A percentile compares a stretch with the other conserved stretches of the same genome.
phyloP scores from a whole-genome alignment of 2,888 invertebrate species.

The Eupithecia inturbata region DNA sequence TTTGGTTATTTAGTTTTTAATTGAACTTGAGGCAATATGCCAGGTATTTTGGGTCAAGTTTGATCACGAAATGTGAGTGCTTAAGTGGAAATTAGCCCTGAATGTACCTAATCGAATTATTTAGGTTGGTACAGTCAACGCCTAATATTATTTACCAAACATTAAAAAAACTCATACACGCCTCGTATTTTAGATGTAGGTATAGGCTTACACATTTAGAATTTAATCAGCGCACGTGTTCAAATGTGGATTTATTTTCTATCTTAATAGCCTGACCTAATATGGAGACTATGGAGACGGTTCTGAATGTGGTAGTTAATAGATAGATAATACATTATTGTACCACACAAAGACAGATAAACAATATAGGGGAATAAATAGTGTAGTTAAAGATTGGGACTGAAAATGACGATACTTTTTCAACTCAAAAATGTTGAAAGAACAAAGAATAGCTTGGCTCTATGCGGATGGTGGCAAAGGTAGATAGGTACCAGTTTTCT shows the following conservation, averaged over 20 bases:
- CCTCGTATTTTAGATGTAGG: not conserved
- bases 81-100: slow-evolving; percentile 2
- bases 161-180: not conserved
- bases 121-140: not conserved
- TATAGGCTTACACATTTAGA: not conserved
- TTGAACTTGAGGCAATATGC: slow-evolving; percentile 9
- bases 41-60: slow-evolving; percentile 9
- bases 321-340: no score
- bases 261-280: no score
- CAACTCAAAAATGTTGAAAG: not conserved
- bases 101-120: not conserved
- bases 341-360: no score
- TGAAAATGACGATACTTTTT: no score
- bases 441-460: not conserved
- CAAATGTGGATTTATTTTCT: no score
- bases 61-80: slow-evolving; percentile 1
- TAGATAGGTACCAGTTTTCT: not conserved
- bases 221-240: no score
- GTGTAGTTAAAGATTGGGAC: no score
- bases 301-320: no score
- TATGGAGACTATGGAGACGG: no score
- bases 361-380: no score
- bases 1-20: slow-evolving; percentile 26
- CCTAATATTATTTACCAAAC: not conserved
- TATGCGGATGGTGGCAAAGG: not conserved